Conservation (phyloP, 2,113 vertebrate genomes). For the Ceyx cyanopectus region DNA sequence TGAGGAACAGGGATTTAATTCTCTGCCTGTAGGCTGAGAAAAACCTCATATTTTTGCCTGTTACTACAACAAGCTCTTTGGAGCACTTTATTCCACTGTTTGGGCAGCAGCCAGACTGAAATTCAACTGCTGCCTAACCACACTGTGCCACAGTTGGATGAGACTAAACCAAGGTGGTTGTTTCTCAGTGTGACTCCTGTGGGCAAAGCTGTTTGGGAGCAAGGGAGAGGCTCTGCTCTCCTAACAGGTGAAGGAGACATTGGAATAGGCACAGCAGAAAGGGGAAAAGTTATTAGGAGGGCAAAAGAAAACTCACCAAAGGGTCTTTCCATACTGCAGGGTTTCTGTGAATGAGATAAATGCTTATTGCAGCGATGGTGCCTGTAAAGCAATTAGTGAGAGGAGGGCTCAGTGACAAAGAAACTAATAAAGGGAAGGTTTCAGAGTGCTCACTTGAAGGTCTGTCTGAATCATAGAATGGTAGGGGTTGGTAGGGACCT, state of each 20-base stretch:
- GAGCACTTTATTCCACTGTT: background rate
- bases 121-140: accelerated
- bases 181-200: background rate
- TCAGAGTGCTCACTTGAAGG: background rate
- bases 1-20: background rate
- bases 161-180: accelerated
- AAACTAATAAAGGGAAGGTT: background rate
- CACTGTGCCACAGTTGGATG: accelerated
- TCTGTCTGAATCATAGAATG: background rate
- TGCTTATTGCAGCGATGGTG: background rate
- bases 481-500: no score
- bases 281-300: background rate
- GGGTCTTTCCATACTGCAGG: constrained; percentile 63
- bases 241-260: background rate
- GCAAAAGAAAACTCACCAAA: constrained; percentile 37
- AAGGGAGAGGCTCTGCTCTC: background rate
- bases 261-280: background rate
- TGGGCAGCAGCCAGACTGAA: background rate
- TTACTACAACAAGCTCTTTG: background rate
- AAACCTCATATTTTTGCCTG: background rate
- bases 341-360: constrained; percentile 68
- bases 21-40: background rate
- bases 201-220: background rate
- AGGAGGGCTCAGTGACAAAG: background rate
- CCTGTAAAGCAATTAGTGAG: constrained; percentile 24